Evolutionary conservation across 2,113 vertebrate species (phyloP), one percentile per base, ranked within the genome.

Genomic region (Cyprinodon tularosa): DNA sequence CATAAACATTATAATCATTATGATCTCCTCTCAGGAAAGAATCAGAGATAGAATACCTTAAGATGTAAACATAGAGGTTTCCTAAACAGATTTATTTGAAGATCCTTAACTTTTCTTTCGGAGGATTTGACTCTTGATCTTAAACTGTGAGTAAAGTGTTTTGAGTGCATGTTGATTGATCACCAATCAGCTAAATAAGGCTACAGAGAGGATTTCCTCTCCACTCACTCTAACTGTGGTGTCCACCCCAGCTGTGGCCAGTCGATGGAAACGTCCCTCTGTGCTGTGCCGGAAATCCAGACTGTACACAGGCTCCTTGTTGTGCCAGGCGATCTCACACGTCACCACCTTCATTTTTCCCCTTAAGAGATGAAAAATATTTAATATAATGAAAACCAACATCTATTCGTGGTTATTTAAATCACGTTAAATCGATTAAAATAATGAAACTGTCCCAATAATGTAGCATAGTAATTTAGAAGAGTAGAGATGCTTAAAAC

Each of bases 261-360:
- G 84, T 0, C 97, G 91, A 68, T 97, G 94, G 45, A 95, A 87
- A 71, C 91, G 94, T 66, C 95, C 94, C 1, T 96, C 95, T 0
- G 92, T 40, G n/a, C 93, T 93, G 5, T 93, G 96, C 80, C 99
- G 98, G 89, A 99, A 98, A 80, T 99, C 98, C 84, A 99, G 85
- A 86, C 98, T 99, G 93, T 99, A 99, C 20, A 99, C 95, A 0
- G 98, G 98, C 85, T 99, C 97, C 82, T 98, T 99, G 79, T 99
- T 99, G 76, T 99, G 98, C 98, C 98, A 99, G 0, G 95, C 96
- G 29, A 99, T 99, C 68, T 99, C 98, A 90, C 97, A 98, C 0
- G 98, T 99, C 81, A 98, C 95, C 62, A 99, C 96, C 90, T 99
- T 99, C 98, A 99, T 99, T 79, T 91, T 39, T n/a, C 9, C 12